Conservation (phyloP, 1,140 invertebrate genomes). For the Sinonovacula constricta region DNA sequence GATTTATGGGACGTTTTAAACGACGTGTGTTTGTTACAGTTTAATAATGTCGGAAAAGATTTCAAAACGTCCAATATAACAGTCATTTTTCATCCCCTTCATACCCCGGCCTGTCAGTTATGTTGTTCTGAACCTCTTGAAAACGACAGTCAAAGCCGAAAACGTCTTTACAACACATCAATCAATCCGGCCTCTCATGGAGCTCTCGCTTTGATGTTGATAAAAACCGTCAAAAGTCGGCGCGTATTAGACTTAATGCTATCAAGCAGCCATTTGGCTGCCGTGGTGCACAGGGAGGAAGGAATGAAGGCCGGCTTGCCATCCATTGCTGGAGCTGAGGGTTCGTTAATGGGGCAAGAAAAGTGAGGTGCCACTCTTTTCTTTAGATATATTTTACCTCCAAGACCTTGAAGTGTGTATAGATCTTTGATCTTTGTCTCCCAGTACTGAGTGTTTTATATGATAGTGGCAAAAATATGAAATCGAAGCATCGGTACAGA, state of each 20-base stretch:
- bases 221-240: conserved; percentile 57
- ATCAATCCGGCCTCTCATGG: conserved; percentile 43
- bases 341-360: too few relatives aligned
- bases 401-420: too few relatives aligned
- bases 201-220: conserved; percentile 48
- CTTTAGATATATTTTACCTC: too few relatives aligned
- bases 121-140: conserved; percentile 52
- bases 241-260: conserved; percentile 51
- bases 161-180: conserved; percentile 52
- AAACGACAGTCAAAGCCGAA: conserved; percentile 47
- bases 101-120: conserved; percentile 43
- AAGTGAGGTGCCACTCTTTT: too few relatives aligned
- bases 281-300: conserved; percentile 39
- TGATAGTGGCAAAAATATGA: too few relatives aligned
- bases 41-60: conserved; percentile 51
- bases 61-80: conserved; percentile 55
- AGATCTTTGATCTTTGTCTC: too few relatives aligned
- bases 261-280: conserved; percentile 50
- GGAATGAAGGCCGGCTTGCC: conserved; percentile 40
- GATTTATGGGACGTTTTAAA: conserved; percentile 46
- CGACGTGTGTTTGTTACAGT: conserved; percentile 47
- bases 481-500: too few relatives aligned
- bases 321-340: too few relatives aligned
- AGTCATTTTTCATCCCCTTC: conserved; percentile 50
- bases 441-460: too few relatives aligned